Evolutionary conservation across 2,888 invertebrate species (phyloP), one percentile per base, ranked within the genome.

Genomic region (Amiota minor): DNA sequence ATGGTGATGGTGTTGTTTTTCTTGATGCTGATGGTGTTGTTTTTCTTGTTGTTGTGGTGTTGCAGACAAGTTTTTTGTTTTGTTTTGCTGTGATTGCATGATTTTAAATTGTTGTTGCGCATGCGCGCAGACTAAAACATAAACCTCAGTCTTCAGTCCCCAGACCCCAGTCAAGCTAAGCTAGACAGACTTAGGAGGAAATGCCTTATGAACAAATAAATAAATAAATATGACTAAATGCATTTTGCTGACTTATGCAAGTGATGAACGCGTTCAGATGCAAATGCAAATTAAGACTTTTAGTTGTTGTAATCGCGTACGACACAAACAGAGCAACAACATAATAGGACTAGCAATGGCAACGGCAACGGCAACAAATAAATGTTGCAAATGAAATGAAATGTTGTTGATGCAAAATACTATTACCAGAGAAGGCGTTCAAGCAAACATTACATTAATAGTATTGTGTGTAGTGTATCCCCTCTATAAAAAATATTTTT

Each of bases 201-300:
- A 35, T 35, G 35, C 35, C 35, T 35, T 35, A 35, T 47, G 47
- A 16, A 47, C 45, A 65, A 47, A 65, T 20, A 65, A 18, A 47
- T 18, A 23, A 59, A 9, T 14, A 11, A 20, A 59, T 20, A 9
- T 18, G 18, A n/a, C 47, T 46, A 47, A 65, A 65, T 47, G 47
- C 46, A 65, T 35, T 35, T 8, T 62, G 62, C 62, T 35, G 35
- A n/a, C 71, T 71, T 71, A 71, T 71, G 64, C 71, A 71, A 71
- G 64, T 71, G 35, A 71, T 65, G 62, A 65, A 47, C 18, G 56
- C 74, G 72, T 77, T 35, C 35, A 35, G 6, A 35, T 35, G 4
- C 35, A 35, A 35, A 81, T 82, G 81, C 74, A 81, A 82, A 81
- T 82, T 82, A 81, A 81, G 82, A 80, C 80, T 82, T 82, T 81